Evolutionary conservation across 2,888 invertebrate species (phyloP).

Genomic region (Smittia sp.): DNA sequence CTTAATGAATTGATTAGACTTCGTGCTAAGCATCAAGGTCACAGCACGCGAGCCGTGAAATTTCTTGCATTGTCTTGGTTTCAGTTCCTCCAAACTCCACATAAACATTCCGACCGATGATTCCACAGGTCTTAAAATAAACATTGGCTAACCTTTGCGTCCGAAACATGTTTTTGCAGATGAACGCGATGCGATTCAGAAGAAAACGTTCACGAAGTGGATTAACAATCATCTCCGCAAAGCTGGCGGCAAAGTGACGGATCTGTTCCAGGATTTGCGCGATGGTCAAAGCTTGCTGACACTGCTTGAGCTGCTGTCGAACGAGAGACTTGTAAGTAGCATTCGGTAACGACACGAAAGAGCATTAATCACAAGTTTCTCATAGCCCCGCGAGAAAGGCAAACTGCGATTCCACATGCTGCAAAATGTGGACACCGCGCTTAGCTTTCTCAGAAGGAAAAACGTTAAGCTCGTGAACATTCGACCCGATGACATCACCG

Average conservation of each 20-base stretch:
- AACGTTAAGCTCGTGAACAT: constrained; percentile 39
- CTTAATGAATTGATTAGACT: background rate
- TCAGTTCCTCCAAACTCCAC: background rate
- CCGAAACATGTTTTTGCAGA: constrained; percentile 1
- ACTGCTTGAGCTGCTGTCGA: constrained; percentile 26
- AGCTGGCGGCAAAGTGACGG: constrained; percentile 28
- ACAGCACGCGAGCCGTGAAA: background rate
- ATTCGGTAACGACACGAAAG: background rate
- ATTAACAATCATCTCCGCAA: constrained; percentile 35
- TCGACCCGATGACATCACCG: constrained; percentile 33
- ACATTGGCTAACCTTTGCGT: background rate
- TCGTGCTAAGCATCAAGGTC: constrained; percentile 2
- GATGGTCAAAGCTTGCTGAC: constrained; percentile 40
- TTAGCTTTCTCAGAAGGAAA: constrained; percentile 20
- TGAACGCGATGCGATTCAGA: constrained; percentile 41
- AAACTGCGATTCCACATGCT: constrained; percentile 35
- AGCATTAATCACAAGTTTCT: background rate
- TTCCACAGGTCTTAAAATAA: constrained; percentile 16
- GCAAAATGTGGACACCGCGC: constrained; percentile 33
- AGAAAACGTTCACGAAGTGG: constrained; percentile 41
- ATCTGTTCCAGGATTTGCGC: constrained; percentile 33
- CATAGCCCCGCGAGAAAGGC: constrained; percentile 33
- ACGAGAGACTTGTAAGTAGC: constrained; percentile 33
- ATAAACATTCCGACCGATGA: background rate
- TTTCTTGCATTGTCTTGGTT: constrained; percentile 3